These are phyloP conservation scores for Synergus gifuensis DNA, from an alignment of 2,888 invertebrate genomes.

Conservation along the genomic window DNA sequence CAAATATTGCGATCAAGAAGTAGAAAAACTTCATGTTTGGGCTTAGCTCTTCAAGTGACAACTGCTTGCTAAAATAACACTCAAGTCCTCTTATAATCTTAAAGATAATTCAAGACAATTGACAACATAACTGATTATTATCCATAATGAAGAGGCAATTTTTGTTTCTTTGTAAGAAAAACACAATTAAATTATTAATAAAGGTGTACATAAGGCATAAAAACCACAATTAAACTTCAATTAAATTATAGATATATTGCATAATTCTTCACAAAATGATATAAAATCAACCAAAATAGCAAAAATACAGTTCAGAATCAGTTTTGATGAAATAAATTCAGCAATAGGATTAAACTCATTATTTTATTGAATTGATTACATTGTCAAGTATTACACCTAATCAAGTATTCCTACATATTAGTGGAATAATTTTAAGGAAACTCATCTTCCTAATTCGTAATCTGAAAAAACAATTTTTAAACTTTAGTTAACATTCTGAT, in stretches of 20 bases:
- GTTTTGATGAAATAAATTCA: too few species aligned
- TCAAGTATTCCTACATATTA: too few species aligned
- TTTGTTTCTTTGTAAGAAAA: neutral
- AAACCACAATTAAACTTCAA: neutral
- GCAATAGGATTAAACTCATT: too few species aligned
- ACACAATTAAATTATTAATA: neutral
- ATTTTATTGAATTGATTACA: too few species aligned
- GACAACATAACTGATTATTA: neutral
- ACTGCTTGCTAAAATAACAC: neutral
- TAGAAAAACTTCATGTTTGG: constrained; percentile 10
- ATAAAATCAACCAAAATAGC: too few species aligned
- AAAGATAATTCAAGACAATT: neutral
- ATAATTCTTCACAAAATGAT: neutral
- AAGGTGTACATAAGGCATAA: neutral
- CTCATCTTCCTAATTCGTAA: too few species aligned
- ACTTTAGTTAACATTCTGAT: too few species aligned
- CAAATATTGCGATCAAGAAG: neutral
- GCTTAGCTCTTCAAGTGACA: neutral
- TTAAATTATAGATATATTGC: neutral
- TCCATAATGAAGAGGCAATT: neutral
- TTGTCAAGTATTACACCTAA: too few species aligned
- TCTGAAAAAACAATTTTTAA: too few species aligned
- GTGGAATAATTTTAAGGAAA: too few species aligned
- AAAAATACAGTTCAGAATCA: too few species aligned
- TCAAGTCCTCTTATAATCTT: neutral